Evolutionary conservation across 2,113 vertebrate species (phyloP), one percentile per base, ranked within the genome.

Genomic region (Engystomops pustulosus): DNA sequence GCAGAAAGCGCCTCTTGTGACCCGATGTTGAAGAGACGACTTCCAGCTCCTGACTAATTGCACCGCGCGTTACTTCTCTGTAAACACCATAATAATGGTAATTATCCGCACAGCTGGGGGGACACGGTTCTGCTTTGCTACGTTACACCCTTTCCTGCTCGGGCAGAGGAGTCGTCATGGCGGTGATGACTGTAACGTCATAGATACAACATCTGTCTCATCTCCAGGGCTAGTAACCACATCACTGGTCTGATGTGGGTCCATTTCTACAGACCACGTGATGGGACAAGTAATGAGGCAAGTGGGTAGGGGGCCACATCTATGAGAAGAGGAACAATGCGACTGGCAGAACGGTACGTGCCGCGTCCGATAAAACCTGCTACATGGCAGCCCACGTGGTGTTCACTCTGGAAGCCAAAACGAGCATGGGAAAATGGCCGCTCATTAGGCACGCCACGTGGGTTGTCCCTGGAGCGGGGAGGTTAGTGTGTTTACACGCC

Each of bases 71-170:
- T 79, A 20, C 49, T 5, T n/a, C 76, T 14, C 49, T 62, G 76
- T 62, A 79, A 51, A 51, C 72, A 75, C 45, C 11, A 47, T 51
- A 75, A 75, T 75, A 75, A 75, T 30, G 27, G 36, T 79, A 79
- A 79, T 79, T 79, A 79, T 79, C 58, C 53, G 36, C 76, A 79
- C 53, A 62, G 76, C 55, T 60, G 76, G 76, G 76, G 53, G 53
- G 11, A 60, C 4, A 38, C 18, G 18, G 20, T n/a, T 55, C 75
- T 36, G 34, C 53, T 38, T 34, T 3, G 36, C 76, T 55, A 44
- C 58, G 41, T 38, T 60, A 41, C 76, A 62, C 34, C 53, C 49
- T 55, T 60, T 53, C 53, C 49, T 25, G 20, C 53, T 10, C 32
- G 2, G 62, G 3, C 60, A 58, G 53, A 17, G 15, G n/a, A 10